These are phyloP conservation scores for Terrapene triunguis DNA, from an alignment of 2,113 vertebrate species.

Conservation along the genomic window DNA sequence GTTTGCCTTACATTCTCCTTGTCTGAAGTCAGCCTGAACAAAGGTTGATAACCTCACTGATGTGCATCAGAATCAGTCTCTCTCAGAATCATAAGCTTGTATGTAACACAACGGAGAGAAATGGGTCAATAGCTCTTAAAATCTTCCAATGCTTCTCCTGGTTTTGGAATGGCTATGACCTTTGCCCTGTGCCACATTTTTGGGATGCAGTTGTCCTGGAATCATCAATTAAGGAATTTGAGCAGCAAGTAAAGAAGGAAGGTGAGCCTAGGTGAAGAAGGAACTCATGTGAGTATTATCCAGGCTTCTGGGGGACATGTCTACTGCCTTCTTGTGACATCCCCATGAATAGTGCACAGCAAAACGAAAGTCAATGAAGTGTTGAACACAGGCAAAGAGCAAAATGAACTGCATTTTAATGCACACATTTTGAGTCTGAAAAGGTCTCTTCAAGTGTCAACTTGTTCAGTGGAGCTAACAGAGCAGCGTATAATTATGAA, in stretches of 20 bases:
- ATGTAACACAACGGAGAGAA: not conserved
- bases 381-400: no score
- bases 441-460: not conserved
- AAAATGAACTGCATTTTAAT: not conserved
- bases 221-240: not conserved
- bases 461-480: not conserved
- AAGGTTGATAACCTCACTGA: no score
- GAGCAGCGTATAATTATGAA: not conserved
- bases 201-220: not conserved
- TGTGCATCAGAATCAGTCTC: not conserved
- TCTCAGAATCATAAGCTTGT: not conserved
- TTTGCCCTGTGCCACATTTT: not conserved
- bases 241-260: not conserved
- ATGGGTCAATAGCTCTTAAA: not conserved
- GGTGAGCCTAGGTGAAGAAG: not conserved
- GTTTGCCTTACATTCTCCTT: not conserved
- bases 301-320: not conserved
- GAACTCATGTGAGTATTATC: not conserved
- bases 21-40: not conserved
- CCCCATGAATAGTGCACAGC: not conserved
- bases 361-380: no score
- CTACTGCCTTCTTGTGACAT: not conserved
- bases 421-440: not conserved
- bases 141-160: not conserved
- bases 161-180: not conserved